Evolutionary conservation across 2,888 invertebrate species (phyloP), one percentile per base, ranked within the genome.

Genomic region (Anthrax anthrax): DNA sequence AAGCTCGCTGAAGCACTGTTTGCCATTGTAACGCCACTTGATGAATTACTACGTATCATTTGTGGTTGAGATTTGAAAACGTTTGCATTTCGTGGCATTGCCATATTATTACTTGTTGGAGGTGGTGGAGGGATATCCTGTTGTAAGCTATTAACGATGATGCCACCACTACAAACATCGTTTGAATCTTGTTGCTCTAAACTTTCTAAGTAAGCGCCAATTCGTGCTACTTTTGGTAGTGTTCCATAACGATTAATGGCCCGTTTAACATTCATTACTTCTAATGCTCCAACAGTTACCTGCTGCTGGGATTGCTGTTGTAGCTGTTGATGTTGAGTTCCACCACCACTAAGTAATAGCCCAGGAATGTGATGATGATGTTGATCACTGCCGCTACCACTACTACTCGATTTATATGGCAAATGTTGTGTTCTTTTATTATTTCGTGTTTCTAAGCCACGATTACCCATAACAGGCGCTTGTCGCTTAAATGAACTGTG

Each of bases 181-280:
- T 6, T 8, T 16, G 48, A 75, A 42, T 81, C 83, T 60, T 83
- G 84, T 61, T 89, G 86, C 39, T 89, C 78, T 60, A 97, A 73
- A 6, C 94, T 94, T 67, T 96, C 95, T 46, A 97, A 71, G 69
- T 91, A 97, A 8, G 95, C 96, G 29, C 95, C 95, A 57, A 97
- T 96, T 54, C 96, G 77, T 12, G 92, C 92, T 42, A 88, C 94
- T 70, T 96, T 97, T 0, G 97, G 97, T 60, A 97, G 72, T 12
- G 97, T 97, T 17, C 97, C 97, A 65, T 95, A 96, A 23, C 94
- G 78, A 69, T 90, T 94, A 54, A 90, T 90, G 40, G 92, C 92
- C 55, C 90, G 81, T 60, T 90, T 86, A 44, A 95, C 94, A 71
- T 95, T 95, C 70, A 91, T 89, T 54, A 92, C 91, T 70, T 95